Percentiles rank a stretch among this genome's conserved stretches.
These are phyloP conservation scores for Australoheros facetus DNA, from an alignment of 2,797 vertebrate genomes.

Conservation along the genomic window DNA sequence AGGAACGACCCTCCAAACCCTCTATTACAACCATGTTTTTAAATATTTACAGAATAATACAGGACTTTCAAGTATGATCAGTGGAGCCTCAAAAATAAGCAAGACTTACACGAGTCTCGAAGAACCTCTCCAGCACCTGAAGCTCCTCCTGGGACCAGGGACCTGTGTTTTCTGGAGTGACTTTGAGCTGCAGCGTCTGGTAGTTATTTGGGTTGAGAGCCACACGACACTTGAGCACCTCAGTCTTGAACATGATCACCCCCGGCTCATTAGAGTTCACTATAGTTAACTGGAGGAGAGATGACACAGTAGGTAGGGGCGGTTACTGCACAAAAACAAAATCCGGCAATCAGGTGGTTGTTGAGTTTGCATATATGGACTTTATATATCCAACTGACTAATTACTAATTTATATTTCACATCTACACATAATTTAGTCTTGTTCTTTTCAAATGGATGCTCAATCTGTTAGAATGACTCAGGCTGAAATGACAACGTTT, in stretches of 20 bases:
- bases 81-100: background rate
- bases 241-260: slow-evolving; percentile 99
- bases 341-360: background rate
- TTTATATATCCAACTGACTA: background rate
- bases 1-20: background rate
- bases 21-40: background rate
- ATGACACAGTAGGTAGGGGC: background rate
- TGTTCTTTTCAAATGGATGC: background rate
- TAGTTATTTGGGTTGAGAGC: slow-evolving; percentile 98
- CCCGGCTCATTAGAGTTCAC: slow-evolving; percentile 98
- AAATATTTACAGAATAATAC: background rate
- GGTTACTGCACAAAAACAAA: background rate
- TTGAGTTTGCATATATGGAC: background rate
- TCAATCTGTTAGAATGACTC: background rate
- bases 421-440: background rate
- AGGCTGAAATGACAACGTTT: too few relatives aligned
- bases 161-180: slow-evolving; percentile 95
- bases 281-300: slow-evolving; percentile 86
- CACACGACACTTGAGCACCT: slow-evolving; percentile 96
- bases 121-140: slow-evolving; percentile 98
- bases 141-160: slow-evolving; percentile 98
- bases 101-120: slow-evolving; percentile 93
- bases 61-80: background rate
- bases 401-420: background rate
- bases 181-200: slow-evolving; percentile 98